phyloP scores from a whole-genome alignment of 2,797 vertebrate species.

The Acanthiza pusilla region DNA sequence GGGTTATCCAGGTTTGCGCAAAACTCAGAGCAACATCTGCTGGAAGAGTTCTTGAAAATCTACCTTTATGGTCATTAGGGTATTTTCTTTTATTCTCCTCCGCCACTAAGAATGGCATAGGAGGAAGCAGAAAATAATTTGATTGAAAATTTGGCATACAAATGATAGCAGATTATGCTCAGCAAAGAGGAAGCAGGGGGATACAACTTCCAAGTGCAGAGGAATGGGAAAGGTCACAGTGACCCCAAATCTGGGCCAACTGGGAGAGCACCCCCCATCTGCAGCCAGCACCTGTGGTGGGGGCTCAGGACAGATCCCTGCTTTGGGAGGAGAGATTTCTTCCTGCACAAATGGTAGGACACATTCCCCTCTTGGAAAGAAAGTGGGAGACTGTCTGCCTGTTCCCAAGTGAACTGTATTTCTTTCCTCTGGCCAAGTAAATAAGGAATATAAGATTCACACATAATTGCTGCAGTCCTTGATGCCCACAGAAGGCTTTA shows the following conservation, averaged over 20 bases:
- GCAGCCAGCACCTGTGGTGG: background rate
- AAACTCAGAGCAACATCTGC: background rate
- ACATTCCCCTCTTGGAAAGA: background rate
- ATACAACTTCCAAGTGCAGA: background rate
- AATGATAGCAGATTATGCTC: accelerated
- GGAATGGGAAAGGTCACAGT: background rate
- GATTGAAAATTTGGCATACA: background rate
- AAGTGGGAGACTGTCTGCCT: background rate
- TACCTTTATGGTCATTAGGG: background rate
- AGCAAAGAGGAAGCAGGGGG: background rate
- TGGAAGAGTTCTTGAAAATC: background rate
- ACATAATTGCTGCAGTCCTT: background rate
- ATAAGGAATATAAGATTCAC: background rate
- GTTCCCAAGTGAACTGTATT: background rate
- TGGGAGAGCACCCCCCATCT: background rate
- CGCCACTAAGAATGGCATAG: background rate
- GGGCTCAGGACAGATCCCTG: accelerated
- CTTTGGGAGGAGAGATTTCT: background rate
- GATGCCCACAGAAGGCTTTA: background rate
- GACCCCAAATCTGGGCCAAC: background rate
- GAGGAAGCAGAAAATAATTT: background rate
- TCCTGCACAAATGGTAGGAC: background rate
- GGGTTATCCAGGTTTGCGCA: background rate
- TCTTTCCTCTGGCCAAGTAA: background rate
- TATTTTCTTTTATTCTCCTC: background rate